Evolutionary conservation across 2,888 invertebrate species (phyloP), one percentile per base, ranked within the genome.

Genomic region (Macrophya alboannulata): DNA sequence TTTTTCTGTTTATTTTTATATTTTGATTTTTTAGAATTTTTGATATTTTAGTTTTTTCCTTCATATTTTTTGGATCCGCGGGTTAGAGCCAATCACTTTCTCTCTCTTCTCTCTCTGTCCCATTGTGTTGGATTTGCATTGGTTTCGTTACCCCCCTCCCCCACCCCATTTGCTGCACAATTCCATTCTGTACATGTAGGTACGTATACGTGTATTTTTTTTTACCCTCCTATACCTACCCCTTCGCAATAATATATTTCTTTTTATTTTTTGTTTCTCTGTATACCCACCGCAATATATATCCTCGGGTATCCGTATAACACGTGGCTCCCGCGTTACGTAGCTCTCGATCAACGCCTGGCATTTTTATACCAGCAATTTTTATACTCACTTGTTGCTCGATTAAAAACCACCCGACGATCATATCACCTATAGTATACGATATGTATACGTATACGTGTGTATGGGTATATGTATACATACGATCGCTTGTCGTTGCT

Each of bases 371-470:
- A 89, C 90, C 89, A 90, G 88, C 90, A 89, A 48, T 92, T 92
- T 92, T 93, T 92, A 91, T 92, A 91, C 92, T 93, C 93, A 93
- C 93, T 93, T 93, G 93, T 93, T 93, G 93, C 93, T 92, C 51
- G 77, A 51, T 51, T 37, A 74, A 74, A 45, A 25, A 43, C 68
- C 17, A 9, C 48, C 10, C 48, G 48, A 48, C 37, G 68, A 62
- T 21, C 62, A 62, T 62, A 21, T 9, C 1, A 21, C n/a, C 1
- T 17, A 37, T 17, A 0, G n/a, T 71, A 40, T 37, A 31, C 37
- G 4, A 40, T 37, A 31, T 40, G 3, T n/a, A 17, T 43, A 72
- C 43, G 6, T 40, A 72, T 72, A 31, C 4, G n/a, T 1, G n/a
- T 55, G 8, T 55, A 55, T 25, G 72, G 21, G 84, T 84, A 85